A percentile compares a stretch with the other conserved stretches of the same genome.
Conservation (phyloP, 2,888 invertebrate species). For the Macrophya alboannulata region DNA sequence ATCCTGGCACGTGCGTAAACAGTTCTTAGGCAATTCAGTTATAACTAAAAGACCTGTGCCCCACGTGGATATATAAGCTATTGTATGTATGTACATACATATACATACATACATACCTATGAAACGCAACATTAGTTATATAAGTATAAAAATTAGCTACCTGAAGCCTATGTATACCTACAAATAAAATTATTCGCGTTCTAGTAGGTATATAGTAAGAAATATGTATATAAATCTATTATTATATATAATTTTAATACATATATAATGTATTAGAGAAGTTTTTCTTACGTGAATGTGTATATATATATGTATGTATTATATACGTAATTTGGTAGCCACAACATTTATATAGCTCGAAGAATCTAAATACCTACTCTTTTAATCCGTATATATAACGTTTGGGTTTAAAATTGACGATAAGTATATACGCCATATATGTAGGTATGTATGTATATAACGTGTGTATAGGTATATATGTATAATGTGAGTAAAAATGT, state of each 20-base stretch:
- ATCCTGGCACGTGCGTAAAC: slow-evolving; percentile 79
- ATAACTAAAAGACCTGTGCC: slow-evolving; percentile 52
- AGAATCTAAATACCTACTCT: neutral
- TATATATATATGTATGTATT: neutral
- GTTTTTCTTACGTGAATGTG: too few relatives aligned
- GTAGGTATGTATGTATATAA: neutral
- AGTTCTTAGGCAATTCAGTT: slow-evolving; percentile 69
- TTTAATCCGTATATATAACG: neutral
- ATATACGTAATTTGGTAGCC: neutral
- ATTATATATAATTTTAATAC: too few relatives aligned
- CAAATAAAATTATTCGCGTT: too few relatives aligned
- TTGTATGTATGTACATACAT: neutral
- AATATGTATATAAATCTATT: too few relatives aligned
- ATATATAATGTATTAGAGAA: too few relatives aligned
- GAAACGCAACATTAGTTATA: neutral
- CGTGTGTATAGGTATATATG: neutral
- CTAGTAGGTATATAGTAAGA: too few relatives aligned
- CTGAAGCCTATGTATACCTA: neutral
- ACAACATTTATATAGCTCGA: neutral
- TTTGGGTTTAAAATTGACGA: neutral
- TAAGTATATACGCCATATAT: neutral
- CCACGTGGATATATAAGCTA: neutral
- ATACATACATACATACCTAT: neutral
- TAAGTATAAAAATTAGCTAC: neutral
- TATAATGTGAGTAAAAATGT: neutral